Base-by-base conservation (phyloP, 1,140 invertebrate genomes). In the Drosophila nebulosa region DNA sequence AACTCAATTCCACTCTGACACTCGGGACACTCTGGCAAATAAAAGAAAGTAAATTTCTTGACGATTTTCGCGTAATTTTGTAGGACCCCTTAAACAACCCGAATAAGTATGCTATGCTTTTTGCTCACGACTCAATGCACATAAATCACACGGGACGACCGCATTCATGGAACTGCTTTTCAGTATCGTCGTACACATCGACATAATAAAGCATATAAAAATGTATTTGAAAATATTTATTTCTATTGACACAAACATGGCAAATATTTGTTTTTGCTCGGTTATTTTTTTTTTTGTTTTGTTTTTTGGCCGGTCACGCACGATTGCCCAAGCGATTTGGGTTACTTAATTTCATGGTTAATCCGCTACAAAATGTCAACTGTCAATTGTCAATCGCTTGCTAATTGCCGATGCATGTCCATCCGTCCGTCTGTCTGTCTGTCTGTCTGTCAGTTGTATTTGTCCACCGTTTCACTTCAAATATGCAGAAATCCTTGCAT, bases 351-450 rank as follows among this genome's bases (percentile, higher is more conserved):
- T 80, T 80, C 78, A 83, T 83, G 74, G 65, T 79, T 84, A 84
- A 79, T 84, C 80, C 64, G 75, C 60, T 79, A 77, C 79, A 76
- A 84, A 53, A 69, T 84, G 73, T 76, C 75, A 84, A 62, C 61
- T 84, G 75, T 84, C 79, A 79, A 69, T 76, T 84, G 64, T 62
- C 52, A 22, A 39, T 26, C 36, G 52, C 12, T 6, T 32, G 36
- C 80, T 85, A 85, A 85, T 85, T 85, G 80, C 77, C 68, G 57
- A 74, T 66, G 67, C 79, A 55, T 77, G 73, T 76, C 27, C 42
- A 46, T 46, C 2, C 2, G 39, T 46, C n/a, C 7, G 36, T 39
- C 3, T 4, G n/a, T 39, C 2, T 4, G 39, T 42, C 16, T 18
- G 39, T 18, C 16, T 18, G 39, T 46, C 6, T 6, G 9, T 46